Percentiles rank a stretch among this genome's conserved stretches.
phyloP scores from a whole-genome alignment of 2,113 vertebrate genomes.

The Vanacampus margaritifer region DNA sequence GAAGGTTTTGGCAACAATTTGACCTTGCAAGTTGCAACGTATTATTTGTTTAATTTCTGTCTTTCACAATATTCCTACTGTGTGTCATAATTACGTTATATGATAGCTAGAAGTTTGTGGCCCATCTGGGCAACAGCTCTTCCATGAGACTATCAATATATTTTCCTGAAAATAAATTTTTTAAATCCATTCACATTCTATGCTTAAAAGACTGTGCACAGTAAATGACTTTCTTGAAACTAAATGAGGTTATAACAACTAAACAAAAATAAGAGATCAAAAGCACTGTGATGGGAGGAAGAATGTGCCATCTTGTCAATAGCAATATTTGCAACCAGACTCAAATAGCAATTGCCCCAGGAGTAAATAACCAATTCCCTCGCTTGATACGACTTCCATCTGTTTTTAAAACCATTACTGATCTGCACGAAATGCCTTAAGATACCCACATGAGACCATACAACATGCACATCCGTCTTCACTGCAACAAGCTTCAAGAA shows the following conservation, averaged over 20 bases:
- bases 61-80: background rate
- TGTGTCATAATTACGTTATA: background rate
- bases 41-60: too few species aligned
- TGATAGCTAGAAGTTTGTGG: constrained; percentile 58
- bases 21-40: too few species aligned
- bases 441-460: constrained; percentile 26
- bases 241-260: background rate
- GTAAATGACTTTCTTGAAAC: background rate
- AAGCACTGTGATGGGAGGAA: background rate
- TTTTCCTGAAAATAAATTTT: constrained; percentile 68
- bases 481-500: constrained; percentile 1
- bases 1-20: too few species aligned
- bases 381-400: constrained; percentile 27
- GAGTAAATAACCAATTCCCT: constrained; percentile 22
- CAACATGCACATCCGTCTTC: constrained; percentile 11
- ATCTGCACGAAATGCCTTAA: constrained; percentile 23
- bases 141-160: constrained; percentile 72
- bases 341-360: constrained; percentile 16
- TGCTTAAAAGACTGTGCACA: background rate
- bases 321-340: constrained; percentile 29
- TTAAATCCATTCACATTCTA: background rate
- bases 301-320: constrained; percentile 22
- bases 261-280: background rate
- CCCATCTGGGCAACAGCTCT: constrained; percentile 73
- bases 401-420: constrained; percentile 29